These are phyloP conservation scores for Cacoxenus indagator DNA, from an alignment of 2,888 invertebrate species.

Conservation along the genomic window DNA sequence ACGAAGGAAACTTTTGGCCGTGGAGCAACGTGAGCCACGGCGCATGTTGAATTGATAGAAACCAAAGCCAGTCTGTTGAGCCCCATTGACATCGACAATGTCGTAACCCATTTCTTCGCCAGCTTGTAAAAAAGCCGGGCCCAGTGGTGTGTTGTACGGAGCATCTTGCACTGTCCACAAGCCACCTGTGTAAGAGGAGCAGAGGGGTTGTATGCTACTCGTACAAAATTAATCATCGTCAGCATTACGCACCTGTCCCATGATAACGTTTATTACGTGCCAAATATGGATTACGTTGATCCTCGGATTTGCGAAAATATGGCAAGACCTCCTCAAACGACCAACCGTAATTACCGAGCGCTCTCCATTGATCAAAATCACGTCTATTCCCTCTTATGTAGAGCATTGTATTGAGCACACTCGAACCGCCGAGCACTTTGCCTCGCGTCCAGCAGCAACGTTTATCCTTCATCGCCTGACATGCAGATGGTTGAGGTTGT, in stretches of 20 bases:
- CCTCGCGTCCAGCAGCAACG: conserved; percentile 92
- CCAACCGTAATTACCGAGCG: conserved; percentile 90
- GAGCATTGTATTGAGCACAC: conserved; percentile 91
- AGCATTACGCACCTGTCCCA: conserved; percentile 74
- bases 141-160: conserved; percentile 79
- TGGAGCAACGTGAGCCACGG: conserved; percentile 84
- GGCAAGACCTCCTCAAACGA: conserved; percentile 84
- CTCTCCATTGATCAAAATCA: conserved; percentile 91
- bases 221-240: no score
- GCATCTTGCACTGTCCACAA: conserved; percentile 69
- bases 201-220: no score
- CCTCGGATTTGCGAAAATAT: conserved; percentile 89
- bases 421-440: conserved; percentile 89
- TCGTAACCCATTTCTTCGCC: conserved; percentile 95
- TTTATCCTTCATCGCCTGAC: conserved; percentile 87
- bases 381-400: conserved; percentile 89
- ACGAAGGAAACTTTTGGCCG: conserved; percentile 87
- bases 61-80: conserved; percentile 87
- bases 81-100: conserved; percentile 87
- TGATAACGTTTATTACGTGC: conserved; percentile 82
- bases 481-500: conserved; percentile 86
- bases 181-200: no score
- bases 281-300: conserved; percentile 89
- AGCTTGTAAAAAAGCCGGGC: conserved; percentile 87
- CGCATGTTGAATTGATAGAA: conserved; percentile 92